phyloP scores from a whole-genome alignment of 2,113 vertebrate species.

The Carlito syrichta region DNA sequence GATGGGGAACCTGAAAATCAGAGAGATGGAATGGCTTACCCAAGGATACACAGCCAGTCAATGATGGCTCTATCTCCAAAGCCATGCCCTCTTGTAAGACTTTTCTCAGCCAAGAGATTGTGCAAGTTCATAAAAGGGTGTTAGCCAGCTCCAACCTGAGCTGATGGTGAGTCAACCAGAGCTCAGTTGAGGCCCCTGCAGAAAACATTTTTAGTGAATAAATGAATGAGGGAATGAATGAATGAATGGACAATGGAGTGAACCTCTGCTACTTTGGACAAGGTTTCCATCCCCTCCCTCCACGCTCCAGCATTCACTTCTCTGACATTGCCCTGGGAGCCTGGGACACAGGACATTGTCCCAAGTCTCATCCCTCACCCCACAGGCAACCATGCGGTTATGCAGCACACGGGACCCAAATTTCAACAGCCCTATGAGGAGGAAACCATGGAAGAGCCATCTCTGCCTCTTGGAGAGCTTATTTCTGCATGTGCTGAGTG shows the following conservation, averaged over 20 bases:
- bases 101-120: background rate
- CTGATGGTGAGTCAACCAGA: background rate
- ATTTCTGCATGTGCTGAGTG: background rate
- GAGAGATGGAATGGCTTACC: background rate
- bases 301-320: background rate
- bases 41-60: background rate
- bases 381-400: background rate
- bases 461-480: background rate
- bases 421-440: background rate
- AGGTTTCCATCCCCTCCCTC: background rate
- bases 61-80: background rate
- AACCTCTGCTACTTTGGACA: background rate
- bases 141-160: background rate
- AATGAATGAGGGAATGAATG: no score
- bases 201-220: background rate
- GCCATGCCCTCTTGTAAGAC: background rate
- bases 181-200: background rate
- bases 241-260: background rate
- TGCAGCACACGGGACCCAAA: background rate
- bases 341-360: background rate
- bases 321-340: background rate
- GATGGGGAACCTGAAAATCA: background rate
- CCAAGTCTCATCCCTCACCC: background rate
- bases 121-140: background rate
- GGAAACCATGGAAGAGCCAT: background rate